phyloP scores from a whole-genome alignment of 30 jellyfish, hydroid and myxozoan genomes.

The Rhopilema esculentum region DNA sequence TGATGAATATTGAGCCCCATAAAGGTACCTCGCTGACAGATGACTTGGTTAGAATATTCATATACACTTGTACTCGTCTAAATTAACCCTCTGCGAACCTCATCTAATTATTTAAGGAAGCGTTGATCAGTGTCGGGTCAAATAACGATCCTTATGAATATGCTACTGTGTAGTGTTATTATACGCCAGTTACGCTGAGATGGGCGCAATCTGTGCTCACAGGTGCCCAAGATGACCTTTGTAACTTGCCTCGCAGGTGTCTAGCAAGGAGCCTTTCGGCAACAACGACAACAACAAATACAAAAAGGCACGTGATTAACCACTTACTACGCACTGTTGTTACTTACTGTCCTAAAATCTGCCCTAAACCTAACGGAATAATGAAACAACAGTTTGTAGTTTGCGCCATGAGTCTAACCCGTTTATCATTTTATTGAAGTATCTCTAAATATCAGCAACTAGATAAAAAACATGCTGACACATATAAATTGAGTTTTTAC shows the following conservation, averaged over 20 bases:
- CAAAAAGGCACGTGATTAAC: neutral
- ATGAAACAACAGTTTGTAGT: neutral
- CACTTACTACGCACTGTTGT: neutral
- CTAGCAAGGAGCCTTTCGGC: constrained; percentile 44
- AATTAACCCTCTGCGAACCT: neutral
- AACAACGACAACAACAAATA: neutral
- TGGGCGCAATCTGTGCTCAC: constrained; percentile 19
- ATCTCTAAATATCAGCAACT: no score
- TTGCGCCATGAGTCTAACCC: no score
- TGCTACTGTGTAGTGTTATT: constrained; percentile 22
- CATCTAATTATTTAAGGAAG: neutral
- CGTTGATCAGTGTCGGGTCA: neutral
- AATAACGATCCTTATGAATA: constrained; percentile 11
- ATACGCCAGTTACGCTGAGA: neutral
- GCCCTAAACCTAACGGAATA: neutral
- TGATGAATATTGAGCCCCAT: no score
- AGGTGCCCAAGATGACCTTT: constrained; percentile 52
- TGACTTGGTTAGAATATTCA: neutral
- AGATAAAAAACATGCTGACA: no score
- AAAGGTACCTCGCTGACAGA: neutral
- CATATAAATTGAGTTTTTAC: no score
- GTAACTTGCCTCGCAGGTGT: constrained; percentile 35
- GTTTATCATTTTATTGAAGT: no score
- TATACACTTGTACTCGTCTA: neutral
- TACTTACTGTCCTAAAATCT: neutral